Percentiles rank a stretch among this genome's conserved stretches.
Conservation (phyloP, 2,113 vertebrate genomes). For the Leucosticte australis region DNA sequence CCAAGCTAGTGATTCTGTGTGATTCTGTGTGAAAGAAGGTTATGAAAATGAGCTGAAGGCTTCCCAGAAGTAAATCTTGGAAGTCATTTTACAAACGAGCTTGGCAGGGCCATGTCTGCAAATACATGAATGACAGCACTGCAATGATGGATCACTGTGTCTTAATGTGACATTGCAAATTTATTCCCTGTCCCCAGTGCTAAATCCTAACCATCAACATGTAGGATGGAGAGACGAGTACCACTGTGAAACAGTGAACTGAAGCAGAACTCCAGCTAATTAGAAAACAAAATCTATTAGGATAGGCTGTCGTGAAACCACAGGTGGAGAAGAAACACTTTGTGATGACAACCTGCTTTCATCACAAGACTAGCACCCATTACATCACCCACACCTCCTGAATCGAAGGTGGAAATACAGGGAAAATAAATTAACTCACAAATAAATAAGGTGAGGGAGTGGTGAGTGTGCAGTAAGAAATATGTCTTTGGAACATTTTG, state of each 20-base stretch:
- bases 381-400: background rate
- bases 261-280: background rate
- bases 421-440: background rate
- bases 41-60: background rate
- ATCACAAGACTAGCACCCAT: background rate
- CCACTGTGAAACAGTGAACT: background rate
- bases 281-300: background rate
- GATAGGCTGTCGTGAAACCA: background rate
- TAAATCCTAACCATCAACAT: background rate
- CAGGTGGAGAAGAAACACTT: background rate
- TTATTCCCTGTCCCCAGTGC: background rate
- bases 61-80: background rate
- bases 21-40: background rate
- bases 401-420: background rate
- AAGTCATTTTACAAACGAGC: accelerated
- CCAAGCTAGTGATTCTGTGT: background rate
- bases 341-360: background rate
- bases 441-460: background rate
- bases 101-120: background rate
- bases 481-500: background rate
- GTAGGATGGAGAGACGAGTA: background rate
- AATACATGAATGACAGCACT: background rate
- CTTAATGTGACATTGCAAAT: background rate
- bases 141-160: background rate
- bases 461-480: background rate